These are phyloP conservation scores for Hylaeus anthracinus DNA, from an alignment of 1,140 invertebrate genomes.

Conservation along the genomic window DNA sequence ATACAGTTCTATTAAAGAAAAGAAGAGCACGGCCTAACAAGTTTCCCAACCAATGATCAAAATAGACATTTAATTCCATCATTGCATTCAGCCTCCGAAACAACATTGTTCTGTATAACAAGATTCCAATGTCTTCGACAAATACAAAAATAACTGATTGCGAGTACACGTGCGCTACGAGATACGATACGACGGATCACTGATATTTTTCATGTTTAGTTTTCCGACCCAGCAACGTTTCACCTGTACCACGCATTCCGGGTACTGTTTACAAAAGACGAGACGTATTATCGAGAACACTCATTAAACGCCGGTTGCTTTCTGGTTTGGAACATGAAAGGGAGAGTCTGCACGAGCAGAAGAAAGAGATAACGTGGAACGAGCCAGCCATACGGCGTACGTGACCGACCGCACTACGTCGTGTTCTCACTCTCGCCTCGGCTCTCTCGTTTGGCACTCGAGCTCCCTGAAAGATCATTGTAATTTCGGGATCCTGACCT, in stretches of 20 bases:
- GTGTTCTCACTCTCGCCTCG: slow-evolving; percentile 40
- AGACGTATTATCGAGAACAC: slow-evolving; percentile 1
- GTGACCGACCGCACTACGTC: slow-evolving; percentile 71
- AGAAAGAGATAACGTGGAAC: slow-evolving; percentile 39
- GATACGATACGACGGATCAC: neutral
- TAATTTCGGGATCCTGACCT: slow-evolving; percentile 65
- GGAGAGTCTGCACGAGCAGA: slow-evolving; percentile 35
- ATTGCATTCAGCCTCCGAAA: neutral
- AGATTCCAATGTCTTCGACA: too few species aligned
- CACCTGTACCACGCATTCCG: neutral
- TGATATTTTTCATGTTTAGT: neutral
- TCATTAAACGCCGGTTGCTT: slow-evolving; percentile 1
- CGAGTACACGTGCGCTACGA: neutral
- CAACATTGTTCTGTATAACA: neutral
- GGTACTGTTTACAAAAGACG: slow-evolving; percentile 2
- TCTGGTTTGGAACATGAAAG: slow-evolving; percentile 33
- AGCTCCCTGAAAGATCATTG: slow-evolving; percentile 37
- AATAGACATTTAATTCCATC: neutral
- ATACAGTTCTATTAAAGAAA: too few species aligned
- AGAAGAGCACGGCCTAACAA: neutral
- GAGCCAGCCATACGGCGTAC: slow-evolving; percentile 63
- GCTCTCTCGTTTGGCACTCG: slow-evolving; percentile 18
- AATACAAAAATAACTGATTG: too few species aligned
- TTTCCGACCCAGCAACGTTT: neutral
- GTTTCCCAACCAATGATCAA: neutral